These are phyloP conservation scores for Oreotrochilus melanogaster DNA, from an alignment of 2,113 vertebrate species.

Conservation along the genomic window DNA sequence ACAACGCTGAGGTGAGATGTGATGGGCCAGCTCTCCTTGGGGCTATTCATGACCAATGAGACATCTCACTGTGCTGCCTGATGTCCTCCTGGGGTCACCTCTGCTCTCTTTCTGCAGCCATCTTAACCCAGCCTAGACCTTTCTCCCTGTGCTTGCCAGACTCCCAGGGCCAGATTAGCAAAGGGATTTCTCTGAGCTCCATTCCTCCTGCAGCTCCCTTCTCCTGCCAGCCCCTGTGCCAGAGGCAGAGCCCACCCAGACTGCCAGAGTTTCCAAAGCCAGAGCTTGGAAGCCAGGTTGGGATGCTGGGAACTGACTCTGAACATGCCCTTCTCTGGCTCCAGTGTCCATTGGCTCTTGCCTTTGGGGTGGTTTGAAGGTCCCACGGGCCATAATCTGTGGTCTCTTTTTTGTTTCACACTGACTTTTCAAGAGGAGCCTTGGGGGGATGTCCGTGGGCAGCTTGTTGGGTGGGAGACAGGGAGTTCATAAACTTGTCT, in stretches of 20 bases:
- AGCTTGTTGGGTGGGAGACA: conserved; percentile 37
- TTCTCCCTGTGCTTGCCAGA: rapidly evolving
- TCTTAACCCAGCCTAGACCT: background rate
- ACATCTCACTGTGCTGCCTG: rapidly evolving
- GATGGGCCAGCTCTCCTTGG: background rate
- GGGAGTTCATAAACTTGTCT: background rate
- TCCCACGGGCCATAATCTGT: background rate
- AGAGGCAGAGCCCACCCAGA: conserved; percentile 57
- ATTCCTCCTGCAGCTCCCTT: background rate
- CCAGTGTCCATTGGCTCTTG: background rate
- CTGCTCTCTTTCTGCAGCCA: background rate
- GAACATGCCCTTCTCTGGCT: conserved; percentile 13
- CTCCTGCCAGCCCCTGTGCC: background rate
- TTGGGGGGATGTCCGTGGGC: background rate
- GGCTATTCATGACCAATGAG: background rate
- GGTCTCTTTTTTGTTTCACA: conserved; percentile 35
- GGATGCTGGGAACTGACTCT: background rate
- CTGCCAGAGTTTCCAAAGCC: background rate
- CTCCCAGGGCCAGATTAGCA: background rate
- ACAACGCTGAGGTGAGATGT: background rate
- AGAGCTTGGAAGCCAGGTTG: rapidly evolving
- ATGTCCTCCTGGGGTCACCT: rapidly evolving
- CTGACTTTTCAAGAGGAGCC: background rate
- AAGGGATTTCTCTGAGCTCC: background rate
- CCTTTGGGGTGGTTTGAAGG: background rate